Percentiles rank a stretch among this genome's conserved stretches.
phyloP scores from a whole-genome alignment of 2,888 invertebrate genomes.

The Acrobasis repandana region DNA sequence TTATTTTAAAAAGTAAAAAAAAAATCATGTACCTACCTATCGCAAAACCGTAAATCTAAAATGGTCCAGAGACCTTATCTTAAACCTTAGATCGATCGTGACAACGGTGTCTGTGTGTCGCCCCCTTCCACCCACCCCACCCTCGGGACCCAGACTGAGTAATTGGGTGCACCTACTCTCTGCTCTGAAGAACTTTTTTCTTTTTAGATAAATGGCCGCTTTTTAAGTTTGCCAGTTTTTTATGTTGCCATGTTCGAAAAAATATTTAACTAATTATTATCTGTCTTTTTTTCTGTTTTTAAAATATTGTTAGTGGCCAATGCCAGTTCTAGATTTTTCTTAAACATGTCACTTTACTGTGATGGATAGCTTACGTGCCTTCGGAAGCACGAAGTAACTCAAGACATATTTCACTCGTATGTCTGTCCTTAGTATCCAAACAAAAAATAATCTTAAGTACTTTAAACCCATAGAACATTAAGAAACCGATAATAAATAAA shows the following conservation, averaged over 20 bases:
- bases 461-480: no score
- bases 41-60: neutral
- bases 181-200: slow-evolving; percentile 35
- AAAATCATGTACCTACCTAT: neutral
- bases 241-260: neutral
- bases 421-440: no score
- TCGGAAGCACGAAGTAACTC: no score
- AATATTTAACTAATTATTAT: neutral
- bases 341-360: no score
- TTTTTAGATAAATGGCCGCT: slow-evolving; percentile 25
- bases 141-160: slow-evolving; percentile 54
- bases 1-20: neutral
- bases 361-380: no score
- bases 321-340: no score
- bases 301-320: no score
- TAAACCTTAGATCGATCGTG: slow-evolving; percentile 56
- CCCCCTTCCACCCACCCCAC: slow-evolving; percentile 38
- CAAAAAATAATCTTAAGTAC: no score
- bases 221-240: neutral
- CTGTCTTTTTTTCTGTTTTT: neutral
- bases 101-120: slow-evolving; percentile 56
- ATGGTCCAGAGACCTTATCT: slow-evolving; percentile 22
- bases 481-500: no score
- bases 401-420: no score
- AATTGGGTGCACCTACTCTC: slow-evolving; percentile 65